phyloP scores from a whole-genome alignment of 2,888 invertebrate genomes.

The Tillus elongatus region DNA sequence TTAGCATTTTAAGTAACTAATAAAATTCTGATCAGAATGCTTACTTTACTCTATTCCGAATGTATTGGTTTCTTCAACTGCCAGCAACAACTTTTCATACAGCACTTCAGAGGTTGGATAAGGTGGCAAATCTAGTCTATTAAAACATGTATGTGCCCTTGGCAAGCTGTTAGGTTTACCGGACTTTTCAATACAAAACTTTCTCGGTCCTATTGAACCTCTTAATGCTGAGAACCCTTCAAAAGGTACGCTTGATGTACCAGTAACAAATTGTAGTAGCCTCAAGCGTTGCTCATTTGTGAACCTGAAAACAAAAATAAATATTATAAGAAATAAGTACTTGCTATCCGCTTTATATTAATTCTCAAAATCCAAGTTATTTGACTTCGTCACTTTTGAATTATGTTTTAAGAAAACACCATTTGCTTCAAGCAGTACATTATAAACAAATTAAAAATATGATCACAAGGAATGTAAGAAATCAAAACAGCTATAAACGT shows the following conservation, averaged over 20 bases:
- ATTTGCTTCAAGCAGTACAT: too few relatives aligned
- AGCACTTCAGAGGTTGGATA: constrained; percentile 88
- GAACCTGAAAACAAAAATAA: constrained; percentile 50
- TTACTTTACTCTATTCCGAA: constrained; percentile 81
- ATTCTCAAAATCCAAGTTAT: too few relatives aligned
- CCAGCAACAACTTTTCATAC: constrained; percentile 83
- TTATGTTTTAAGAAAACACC: too few relatives aligned
- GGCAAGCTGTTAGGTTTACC: constrained; percentile 90
- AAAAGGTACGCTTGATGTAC: constrained; percentile 95
- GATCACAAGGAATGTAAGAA: too few relatives aligned
- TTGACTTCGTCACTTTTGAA: too few relatives aligned
- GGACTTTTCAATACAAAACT: constrained; percentile 97
- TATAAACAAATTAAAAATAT: too few relatives aligned
- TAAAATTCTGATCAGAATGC: too few relatives aligned
- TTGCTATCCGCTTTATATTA: too few relatives aligned
- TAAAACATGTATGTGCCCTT: constrained; percentile 96
- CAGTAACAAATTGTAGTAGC: constrained; percentile 93
- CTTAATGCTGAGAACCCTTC: constrained; percentile 93
- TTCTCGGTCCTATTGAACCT: constrained; percentile 90
- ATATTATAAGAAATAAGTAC: constrained; percentile 5
- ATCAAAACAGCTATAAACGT: too few relatives aligned
- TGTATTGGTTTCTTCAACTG: constrained; percentile 92
- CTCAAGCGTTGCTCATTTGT: constrained; percentile 90
- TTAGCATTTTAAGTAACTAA: too few relatives aligned
- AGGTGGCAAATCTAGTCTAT: constrained; percentile 90